Percentiles rank a stretch among this genome's conserved stretches.
These are phyloP conservation scores for Pycnonotus jocosus DNA, from an alignment of 2,113 vertebrate genomes.

Conservation along the genomic window DNA sequence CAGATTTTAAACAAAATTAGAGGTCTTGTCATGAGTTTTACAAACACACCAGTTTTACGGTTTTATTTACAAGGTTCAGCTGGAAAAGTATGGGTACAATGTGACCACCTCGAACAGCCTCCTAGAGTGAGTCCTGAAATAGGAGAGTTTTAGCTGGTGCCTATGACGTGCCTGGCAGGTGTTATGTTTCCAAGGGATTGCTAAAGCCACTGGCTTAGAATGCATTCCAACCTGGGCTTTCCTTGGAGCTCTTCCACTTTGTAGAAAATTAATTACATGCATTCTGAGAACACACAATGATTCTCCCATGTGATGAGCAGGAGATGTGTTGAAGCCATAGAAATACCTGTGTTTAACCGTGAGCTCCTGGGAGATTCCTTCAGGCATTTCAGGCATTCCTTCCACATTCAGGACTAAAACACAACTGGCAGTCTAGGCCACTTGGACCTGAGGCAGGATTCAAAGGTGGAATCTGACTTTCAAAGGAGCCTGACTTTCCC, in stretches of 20 bases:
- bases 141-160: neutral
- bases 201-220: neutral
- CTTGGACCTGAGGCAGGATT: neutral
- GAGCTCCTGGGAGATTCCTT: neutral
- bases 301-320: neutral
- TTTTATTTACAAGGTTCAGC: neutral
- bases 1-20: neutral
- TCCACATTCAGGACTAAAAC: neutral
- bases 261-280: constrained; percentile 29
- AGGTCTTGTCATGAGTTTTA: neutral
- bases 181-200: neutral
- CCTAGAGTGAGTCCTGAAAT: neutral
- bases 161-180: neutral
- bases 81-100: neutral
- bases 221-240: neutral
- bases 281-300: neutral
- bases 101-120: neutral
- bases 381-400: neutral
- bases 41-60: neutral
- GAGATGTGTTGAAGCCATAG: neutral
- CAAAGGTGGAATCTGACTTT: neutral
- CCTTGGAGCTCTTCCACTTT: constrained; percentile 30
- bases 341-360: neutral
- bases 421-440: neutral
- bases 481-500: neutral